These are phyloP conservation scores for Agriopis marginaria DNA, from an alignment of 2,888 invertebrate species.

Conservation along the genomic window DNA sequence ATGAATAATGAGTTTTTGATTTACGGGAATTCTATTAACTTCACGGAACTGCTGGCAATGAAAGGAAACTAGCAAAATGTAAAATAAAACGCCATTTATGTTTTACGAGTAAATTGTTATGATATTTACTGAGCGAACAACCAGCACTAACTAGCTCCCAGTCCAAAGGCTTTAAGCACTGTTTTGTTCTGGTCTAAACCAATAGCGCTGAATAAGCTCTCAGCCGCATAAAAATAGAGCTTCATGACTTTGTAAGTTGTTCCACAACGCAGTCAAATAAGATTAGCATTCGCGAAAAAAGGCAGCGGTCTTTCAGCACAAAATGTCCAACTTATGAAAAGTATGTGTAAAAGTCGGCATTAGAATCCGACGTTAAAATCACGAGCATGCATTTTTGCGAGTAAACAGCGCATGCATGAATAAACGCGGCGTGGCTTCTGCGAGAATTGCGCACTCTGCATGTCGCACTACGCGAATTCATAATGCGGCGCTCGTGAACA, in stretches of 20 bases:
- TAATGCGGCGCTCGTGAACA: slow-evolving; percentile 35
- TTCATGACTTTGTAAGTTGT: slow-evolving; percentile 19
- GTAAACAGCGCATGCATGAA: slow-evolving; percentile 38
- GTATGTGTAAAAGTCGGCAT: slow-evolving; percentile 23
- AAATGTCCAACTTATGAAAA: slow-evolving; percentile 17
- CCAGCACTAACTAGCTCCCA: slow-evolving; percentile 5
- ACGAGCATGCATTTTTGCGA: slow-evolving; percentile 38
- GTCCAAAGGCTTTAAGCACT: slow-evolving; percentile 8
- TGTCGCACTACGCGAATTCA: slow-evolving; percentile 36
- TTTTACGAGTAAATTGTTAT: not conserved
- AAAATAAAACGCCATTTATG: not conserved
- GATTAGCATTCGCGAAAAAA: slow-evolving; percentile 12
- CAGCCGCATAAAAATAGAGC: slow-evolving; percentile 8
- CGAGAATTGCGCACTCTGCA: slow-evolving; percentile 34
- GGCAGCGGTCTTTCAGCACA: slow-evolving; percentile 8
- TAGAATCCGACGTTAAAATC: slow-evolving; percentile 31
- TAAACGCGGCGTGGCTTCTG: slow-evolving; percentile 33
- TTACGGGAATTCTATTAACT: not conserved
- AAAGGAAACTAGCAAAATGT: not conserved
- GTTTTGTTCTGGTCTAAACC: slow-evolving; percentile 10
- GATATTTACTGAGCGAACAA: slow-evolving; percentile 11
- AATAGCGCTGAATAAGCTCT: slow-evolving; percentile 7
- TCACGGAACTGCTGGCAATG: not conserved
- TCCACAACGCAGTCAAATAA: slow-evolving; percentile 7
- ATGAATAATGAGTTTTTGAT: not conserved